Evolutionary conservation across 53 echinoderm and acorn worm species (phyloP), one percentile per base, ranked within the genome.

Genomic region (Holothuria scabra): DNA sequence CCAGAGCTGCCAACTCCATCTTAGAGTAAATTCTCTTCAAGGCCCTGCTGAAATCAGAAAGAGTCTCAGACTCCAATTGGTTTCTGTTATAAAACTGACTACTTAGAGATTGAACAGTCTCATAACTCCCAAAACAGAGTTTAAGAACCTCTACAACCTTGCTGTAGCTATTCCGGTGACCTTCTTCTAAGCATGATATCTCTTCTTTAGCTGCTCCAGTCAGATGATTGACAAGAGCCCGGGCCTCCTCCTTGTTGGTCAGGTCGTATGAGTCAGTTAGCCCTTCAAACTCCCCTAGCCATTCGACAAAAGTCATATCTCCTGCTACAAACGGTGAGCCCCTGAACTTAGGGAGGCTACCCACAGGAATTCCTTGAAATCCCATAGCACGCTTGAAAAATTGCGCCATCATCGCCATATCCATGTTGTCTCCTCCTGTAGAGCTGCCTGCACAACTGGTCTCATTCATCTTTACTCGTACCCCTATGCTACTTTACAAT

Each of bases 1-100:
- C 52, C 20, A 67, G 60, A 7, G 81, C 87, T 25, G 87, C 87
- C 29, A 37, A 66, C 63, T 66, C 67, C 80, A 86, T 80, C 56
- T 76, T 80, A 3, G 29, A 19, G 62, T 86, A 80, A 18, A 86
- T 28, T 19, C 80, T 28, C 74, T 67, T 74, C 28, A 85, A 37
- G 4, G 75, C 72, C 20, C 74, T 8, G 85, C 85, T 85, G 60
- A 67, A 85, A 31, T 85, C 85, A 1, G 74, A 59, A 12, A 85
- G 34, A 13, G 74, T 32, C 60, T 85, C 85, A 1, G 2, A 19
- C 16, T 56, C 74, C 35, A 29, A 6, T 59, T 85, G 85, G 8
- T 5, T n/a, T n/a, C n/a, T n/a, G n/a, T n/a, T n/a, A n/a, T n/a
- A n/a, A n/a, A n/a, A n/a, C n/a, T n/a, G n/a, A 11, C 25, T 33